Percentiles rank a stretch among this genome's conserved stretches.
Conservation (phyloP, 2,888 invertebrate species). For the Sinotaia quadrata region DNA sequence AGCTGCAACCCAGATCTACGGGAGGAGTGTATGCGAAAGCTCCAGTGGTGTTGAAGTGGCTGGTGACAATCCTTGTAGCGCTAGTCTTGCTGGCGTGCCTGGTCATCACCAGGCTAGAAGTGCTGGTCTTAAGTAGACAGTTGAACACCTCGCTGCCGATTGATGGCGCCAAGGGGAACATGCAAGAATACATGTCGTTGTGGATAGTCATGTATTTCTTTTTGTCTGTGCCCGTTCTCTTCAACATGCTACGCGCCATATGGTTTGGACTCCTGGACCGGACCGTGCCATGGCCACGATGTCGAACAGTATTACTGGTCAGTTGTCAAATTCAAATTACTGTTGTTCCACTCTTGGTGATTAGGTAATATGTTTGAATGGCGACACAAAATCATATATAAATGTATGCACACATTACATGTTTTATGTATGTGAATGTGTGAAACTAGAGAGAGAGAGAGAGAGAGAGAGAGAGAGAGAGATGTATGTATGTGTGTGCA, state of each 20-base stretch:
- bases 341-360: too few relatives aligned
- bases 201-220: slow-evolving; percentile 29
- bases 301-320: slow-evolving; percentile 42
- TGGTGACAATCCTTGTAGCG: slow-evolving; percentile 40
- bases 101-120: slow-evolving; percentile 39
- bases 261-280: slow-evolving; percentile 47
- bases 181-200: slow-evolving; percentile 19
- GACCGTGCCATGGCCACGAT: slow-evolving; percentile 56
- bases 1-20: too few relatives aligned
- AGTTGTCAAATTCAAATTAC: too few relatives aligned
- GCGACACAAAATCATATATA: too few relatives aligned
- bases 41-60: slow-evolving; percentile 51
- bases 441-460: too few relatives aligned
- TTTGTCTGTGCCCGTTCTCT: slow-evolving; percentile 41
- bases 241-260: slow-evolving; percentile 47
- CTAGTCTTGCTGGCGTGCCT: slow-evolving; percentile 36
- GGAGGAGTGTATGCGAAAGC: too few relatives aligned
- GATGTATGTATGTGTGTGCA: too few relatives aligned
- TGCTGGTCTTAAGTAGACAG: slow-evolving; percentile 37
- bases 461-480: too few relatives aligned
- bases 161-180: slow-evolving; percentile 26
- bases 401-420: too few relatives aligned
- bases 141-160: slow-evolving; percentile 14
- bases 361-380: too few relatives aligned
- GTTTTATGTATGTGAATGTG: too few relatives aligned